Evolutionary conservation across 2,113 vertebrate species (phyloP).

Genomic region (Dicaeum eximium): DNA sequence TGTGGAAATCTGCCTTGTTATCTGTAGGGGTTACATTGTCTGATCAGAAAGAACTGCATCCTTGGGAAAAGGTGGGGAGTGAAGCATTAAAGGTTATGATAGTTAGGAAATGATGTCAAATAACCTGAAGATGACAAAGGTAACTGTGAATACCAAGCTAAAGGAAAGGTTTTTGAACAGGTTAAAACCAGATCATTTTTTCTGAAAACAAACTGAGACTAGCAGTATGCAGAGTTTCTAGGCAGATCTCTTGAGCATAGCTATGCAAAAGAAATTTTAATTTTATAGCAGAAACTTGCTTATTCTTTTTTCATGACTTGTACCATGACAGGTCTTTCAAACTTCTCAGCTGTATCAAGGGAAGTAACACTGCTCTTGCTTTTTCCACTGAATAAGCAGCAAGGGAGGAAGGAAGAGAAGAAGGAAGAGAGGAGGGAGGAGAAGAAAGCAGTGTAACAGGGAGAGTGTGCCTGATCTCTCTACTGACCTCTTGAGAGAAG

Average conservation of each 20-base stretch:
- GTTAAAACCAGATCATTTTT: neutral
- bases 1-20: neutral
- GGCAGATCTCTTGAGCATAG: neutral
- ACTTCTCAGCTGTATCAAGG: neutral
- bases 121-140: constrained; percentile 14
- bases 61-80: neutral
- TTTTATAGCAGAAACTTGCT: neutral
- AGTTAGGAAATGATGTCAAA: neutral
- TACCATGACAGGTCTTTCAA: neutral
- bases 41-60: neutral
- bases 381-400: neutral
- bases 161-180: neutral
- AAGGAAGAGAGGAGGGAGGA: constrained; percentile 14
- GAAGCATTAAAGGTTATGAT: neutral
- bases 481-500: constrained; percentile 71
- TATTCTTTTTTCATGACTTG: neutral
- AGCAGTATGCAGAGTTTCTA: neutral
- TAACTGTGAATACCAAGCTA: neutral
- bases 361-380: neutral
- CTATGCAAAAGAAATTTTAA: neutral
- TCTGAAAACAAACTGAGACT: neutral
- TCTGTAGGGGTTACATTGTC: neutral
- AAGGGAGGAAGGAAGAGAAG: constrained; percentile 35
- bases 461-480: constrained; percentile 54
- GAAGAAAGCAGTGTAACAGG: constrained; percentile 17